phyloP scores from a whole-genome alignment of 1,140 invertebrate genomes.

The Dendroctonus ponderosae region DNA sequence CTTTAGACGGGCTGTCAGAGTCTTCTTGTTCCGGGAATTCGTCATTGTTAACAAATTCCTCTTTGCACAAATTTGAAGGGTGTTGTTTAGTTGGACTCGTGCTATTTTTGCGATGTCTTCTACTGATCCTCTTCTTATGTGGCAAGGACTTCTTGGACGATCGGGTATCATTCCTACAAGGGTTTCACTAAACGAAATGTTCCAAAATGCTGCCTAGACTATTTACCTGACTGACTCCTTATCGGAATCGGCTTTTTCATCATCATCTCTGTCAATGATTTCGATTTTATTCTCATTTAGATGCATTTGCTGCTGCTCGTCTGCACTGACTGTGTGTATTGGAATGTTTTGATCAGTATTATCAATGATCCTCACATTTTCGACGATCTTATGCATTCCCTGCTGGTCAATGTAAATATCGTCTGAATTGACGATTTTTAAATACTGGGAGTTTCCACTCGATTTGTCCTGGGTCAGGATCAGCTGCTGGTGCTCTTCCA shows the following conservation, averaged over 20 bases:
- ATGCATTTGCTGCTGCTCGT: slow-evolving; percentile 8
- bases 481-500: slow-evolving; percentile 42
- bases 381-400: slow-evolving; percentile 38
- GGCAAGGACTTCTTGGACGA: slow-evolving; percentile 61
- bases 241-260: slow-evolving; percentile 46
- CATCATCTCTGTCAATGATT: slow-evolving; percentile 43
- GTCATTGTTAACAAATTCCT: slow-evolving; percentile 41
- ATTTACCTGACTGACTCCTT: slow-evolving; percentile 36
- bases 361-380: slow-evolving; percentile 33
- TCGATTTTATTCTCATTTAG: slow-evolving; percentile 28
- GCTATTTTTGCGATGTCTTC: slow-evolving; percentile 58
- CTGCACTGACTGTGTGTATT: slow-evolving; percentile 17
- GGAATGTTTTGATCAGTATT: slow-evolving; percentile 24
- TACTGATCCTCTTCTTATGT: slow-evolving; percentile 66
- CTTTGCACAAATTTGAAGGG: slow-evolving; percentile 44
- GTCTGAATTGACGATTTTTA: slow-evolving; percentile 48
- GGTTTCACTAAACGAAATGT: background rate
- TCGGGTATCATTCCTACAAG: slow-evolving; percentile 48
- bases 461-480: slow-evolving; percentile 44
- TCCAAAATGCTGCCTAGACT: background rate
- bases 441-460: slow-evolving; percentile 38
- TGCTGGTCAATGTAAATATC: slow-evolving; percentile 44
- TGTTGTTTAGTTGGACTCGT: slow-evolving; percentile 28
- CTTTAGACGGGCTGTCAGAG: slow-evolving; percentile 45
- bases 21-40: slow-evolving; percentile 46